Evolutionary conservation across 2,113 vertebrate genomes (phyloP).

Genomic region (Dasyprocta punctata): DNA sequence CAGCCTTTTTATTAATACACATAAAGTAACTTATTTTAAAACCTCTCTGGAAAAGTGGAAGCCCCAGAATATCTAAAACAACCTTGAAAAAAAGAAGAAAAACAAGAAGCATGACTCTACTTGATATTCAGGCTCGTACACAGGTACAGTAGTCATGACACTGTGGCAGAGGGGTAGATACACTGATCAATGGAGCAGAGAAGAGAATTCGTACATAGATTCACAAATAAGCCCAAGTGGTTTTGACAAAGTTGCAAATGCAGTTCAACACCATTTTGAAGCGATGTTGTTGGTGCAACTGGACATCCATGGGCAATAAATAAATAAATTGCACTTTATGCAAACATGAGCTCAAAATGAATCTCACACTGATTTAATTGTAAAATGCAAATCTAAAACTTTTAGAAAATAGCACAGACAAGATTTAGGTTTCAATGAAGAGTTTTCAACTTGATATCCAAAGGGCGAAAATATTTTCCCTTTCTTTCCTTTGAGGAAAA

Average conservation of each 20-base stretch:
- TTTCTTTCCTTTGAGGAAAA: not conserved
- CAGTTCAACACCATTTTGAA: not conserved
- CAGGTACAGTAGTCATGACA: not conserved
- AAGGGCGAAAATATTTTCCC: not conserved
- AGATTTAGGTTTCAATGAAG: not conserved
- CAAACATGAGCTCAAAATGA: constrained; percentile 3
- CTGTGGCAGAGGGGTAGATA: not conserved
- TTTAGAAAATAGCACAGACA: not conserved
- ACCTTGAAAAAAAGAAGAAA: not conserved
- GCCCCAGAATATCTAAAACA: not conserved
- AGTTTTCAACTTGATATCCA: not conserved
- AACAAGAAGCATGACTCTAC: not conserved
- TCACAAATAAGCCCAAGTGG: not conserved
- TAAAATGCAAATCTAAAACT: not conserved
- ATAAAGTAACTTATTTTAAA: not conserved
- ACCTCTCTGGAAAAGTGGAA: not conserved
- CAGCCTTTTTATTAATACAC: not conserved
- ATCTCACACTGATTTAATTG: not conserved
- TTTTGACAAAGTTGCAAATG: constrained; percentile 1
- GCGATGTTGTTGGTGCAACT: not conserved
- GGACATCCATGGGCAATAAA: not conserved
- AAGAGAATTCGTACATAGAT: not conserved
- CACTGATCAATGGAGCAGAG: not conserved
- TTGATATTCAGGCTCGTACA: not conserved
- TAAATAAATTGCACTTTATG: not conserved